A percentile compares a stretch with the other conserved stretches of the same genome.
These are phyloP conservation scores for Phocoena sinus DNA, from an alignment of 2,113 vertebrate genomes.

Conservation along the genomic window DNA sequence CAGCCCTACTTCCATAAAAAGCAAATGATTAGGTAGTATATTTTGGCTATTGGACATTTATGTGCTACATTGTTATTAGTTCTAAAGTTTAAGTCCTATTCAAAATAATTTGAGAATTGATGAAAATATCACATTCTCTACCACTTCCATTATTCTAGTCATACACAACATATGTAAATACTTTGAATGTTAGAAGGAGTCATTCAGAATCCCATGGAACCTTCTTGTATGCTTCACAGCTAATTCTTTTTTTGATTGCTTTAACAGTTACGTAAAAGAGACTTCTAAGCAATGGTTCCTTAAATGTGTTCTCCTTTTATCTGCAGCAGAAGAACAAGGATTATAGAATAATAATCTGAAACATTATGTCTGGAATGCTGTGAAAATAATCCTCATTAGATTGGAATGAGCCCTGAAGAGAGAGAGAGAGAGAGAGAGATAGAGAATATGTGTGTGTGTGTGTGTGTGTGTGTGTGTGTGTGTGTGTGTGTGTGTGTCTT, in stretches of 20 bases:
- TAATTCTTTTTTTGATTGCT: background rate
- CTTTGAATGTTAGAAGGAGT: background rate
- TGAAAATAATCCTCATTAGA: conserved; percentile 49
- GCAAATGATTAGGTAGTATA: conserved; percentile 14
- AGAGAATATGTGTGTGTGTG: background rate
- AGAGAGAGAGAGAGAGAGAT: background rate
- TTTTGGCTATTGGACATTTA: conserved; percentile 41
- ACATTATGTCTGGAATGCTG: conserved; percentile 42
- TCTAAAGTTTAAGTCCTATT: conserved; percentile 29
- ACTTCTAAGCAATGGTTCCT: background rate
- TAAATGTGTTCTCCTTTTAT: conserved; percentile 6
- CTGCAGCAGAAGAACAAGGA: background rate
- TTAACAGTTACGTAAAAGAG: conserved; percentile 26
- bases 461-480: too few relatives aligned
- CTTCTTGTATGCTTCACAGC: background rate
- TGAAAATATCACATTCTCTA: conserved; percentile 33
- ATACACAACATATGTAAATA: background rate
- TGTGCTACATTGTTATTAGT: conserved; percentile 35
- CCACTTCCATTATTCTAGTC: conserved; percentile 53
- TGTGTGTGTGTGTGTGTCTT: background rate
- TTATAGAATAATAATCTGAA: conserved; percentile 10
- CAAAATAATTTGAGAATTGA: conserved; percentile 65
- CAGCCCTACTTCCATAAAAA: conserved; percentile 5
- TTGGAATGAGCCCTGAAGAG: conserved; percentile 42
- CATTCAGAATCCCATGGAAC: background rate